phyloP scores from a whole-genome alignment of 1,140 invertebrate genomes.

The Conus betulinus region DNA sequence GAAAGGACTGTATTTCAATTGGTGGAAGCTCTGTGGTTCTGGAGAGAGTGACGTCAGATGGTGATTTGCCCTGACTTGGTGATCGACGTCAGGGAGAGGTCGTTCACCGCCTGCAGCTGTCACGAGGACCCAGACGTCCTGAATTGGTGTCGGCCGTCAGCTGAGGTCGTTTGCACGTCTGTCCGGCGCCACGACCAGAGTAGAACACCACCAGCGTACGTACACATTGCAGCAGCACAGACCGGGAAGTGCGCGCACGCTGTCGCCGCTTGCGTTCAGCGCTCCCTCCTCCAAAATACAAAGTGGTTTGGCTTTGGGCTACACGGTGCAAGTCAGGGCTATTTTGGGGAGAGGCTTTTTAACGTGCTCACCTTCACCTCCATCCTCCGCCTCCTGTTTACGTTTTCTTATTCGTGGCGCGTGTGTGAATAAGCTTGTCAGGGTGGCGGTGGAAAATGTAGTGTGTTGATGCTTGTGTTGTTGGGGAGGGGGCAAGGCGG shows the following conservation, averaged over 20 bases:
- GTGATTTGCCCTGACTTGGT: too few species aligned
- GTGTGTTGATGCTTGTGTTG: too few species aligned
- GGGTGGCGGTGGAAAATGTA: too few species aligned
- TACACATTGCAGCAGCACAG: too few species aligned
- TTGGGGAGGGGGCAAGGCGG: too few species aligned
- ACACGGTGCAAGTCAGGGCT: not conserved
- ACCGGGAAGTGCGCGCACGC: too few species aligned
- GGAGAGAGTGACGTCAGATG: too few species aligned
- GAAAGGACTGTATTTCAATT: too few species aligned
- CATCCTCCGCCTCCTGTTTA: not conserved
- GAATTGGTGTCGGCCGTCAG: not conserved
- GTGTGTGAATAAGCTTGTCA: not conserved
- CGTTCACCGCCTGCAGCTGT: not conserved
- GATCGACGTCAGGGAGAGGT: not conserved
- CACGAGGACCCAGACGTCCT: not conserved
- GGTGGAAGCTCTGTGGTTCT: too few species aligned
- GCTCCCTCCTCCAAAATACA: not conserved
- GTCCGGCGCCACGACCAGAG: too few species aligned
- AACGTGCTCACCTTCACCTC: not conserved
- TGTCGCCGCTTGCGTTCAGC: not conserved
- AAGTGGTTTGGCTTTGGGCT: not conserved
- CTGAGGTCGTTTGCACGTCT: too few species aligned
- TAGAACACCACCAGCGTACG: too few species aligned
- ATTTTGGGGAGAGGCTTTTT: not conserved
- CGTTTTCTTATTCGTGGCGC: not conserved